Conservation (phyloP, 2,113 vertebrate species). For the Neofelis nebulosa region DNA sequence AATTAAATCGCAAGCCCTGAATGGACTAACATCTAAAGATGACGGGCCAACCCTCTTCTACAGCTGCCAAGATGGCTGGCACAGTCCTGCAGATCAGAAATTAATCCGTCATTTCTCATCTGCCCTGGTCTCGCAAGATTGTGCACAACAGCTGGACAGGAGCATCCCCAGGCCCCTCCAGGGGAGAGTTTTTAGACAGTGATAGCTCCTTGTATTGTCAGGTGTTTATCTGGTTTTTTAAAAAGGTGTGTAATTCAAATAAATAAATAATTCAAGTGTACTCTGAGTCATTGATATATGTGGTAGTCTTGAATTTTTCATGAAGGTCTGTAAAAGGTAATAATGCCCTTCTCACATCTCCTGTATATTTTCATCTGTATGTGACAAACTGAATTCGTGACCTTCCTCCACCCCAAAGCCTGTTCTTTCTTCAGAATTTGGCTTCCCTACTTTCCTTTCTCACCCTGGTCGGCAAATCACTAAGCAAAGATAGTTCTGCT, state of each 20-base stretch:
- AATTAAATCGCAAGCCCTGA: conserved; percentile 78
- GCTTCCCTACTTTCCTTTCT: not conserved
- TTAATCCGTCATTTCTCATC: conserved; percentile 73
- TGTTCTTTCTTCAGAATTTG: not conserved
- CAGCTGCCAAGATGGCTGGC: conserved; percentile 77
- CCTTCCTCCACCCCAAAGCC: not conserved
- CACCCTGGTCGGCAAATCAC: fast-evolving
- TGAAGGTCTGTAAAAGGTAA: not conserved
- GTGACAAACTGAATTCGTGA: not conserved
- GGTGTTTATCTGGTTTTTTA: not conserved
- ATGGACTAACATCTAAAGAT: conserved; percentile 73
- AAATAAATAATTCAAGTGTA: conserved; percentile 13
- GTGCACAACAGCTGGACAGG: conserved; percentile 18
- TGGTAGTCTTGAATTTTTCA: not conserved
- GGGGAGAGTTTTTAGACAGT: not conserved
- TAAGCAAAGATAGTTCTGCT: not conserved
- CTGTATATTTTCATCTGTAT: not conserved
- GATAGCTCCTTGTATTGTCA: not conserved
- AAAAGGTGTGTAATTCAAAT: not conserved
- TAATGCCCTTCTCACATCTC: not conserved
- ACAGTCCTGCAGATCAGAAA: conserved; percentile 75
- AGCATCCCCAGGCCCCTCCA: not conserved
- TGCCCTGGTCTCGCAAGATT: conserved; percentile 49
- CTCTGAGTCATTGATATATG: not conserved
- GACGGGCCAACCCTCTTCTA: conserved; percentile 80